Base-by-base conservation (phyloP, 2,113 vertebrate genomes). In the Phyllopteryx taeniolatus region DNA sequence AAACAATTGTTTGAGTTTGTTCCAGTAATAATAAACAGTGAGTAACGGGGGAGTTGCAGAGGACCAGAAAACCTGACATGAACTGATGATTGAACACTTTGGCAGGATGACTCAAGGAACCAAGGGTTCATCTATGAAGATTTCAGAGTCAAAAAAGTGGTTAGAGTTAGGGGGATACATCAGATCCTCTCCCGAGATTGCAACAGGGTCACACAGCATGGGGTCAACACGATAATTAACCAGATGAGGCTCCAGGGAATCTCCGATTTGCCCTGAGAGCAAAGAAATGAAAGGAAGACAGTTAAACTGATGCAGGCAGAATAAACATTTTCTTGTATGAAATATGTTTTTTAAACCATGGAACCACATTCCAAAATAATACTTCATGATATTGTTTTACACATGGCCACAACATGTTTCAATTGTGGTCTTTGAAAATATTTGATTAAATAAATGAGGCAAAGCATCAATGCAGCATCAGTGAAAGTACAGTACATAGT, bases 151-250 rank as follows among this genome's bases (percentile, higher is more conserved):
- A 47, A 1, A 0, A 15, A 88, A 70, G 10, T 64, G 0, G 70
- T 53, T 70, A 8, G 72, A 47, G 76, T 68, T 67, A 22, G 39
- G 72, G 14, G 81, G 2, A 70, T 60, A 79, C 17, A 67, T 51
- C 71, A 73, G 42, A 19, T 87, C 79, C 0, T 72, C 68, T 0
- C 72, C 85, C 22, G 51, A 39, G 12, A 10, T 1, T 39, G 0
- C 14, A 27, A 1, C 11, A 11, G 46, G 9, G 27, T 10, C 59
- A 74, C 71, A 74, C 61, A 88, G 54, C 88, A 90, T 87, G 63
- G 87, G 87, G 61, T 89, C 90, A 57, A 27, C 4, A 17, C n/a
- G n/a, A 67, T 22, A 67, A 0, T 84, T 61, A 15, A 3, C 80
- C 70, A 72, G 46, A 10, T 59, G 33, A 15, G 47, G 51, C 1